Percentiles rank a stretch among this genome's conserved stretches.
Conservation (phyloP, 2,797 vertebrate species). For the Arctocebus calabarensis region DNA sequence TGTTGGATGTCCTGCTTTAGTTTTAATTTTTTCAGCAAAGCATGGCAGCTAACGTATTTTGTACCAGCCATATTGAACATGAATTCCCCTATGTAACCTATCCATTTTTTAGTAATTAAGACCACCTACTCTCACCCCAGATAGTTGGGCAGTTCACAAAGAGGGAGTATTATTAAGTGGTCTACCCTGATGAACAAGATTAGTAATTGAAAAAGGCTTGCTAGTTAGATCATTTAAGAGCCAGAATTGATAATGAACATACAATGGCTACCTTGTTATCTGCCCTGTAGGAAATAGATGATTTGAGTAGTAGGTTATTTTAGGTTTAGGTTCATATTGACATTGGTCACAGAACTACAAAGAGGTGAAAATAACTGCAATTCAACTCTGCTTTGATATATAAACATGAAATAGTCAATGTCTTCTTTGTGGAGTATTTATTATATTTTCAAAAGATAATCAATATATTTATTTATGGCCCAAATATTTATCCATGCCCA, state of each 20-base stretch:
- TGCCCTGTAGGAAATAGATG: background rate
- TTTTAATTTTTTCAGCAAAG: slow-evolving; percentile 21
- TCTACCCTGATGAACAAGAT: background rate
- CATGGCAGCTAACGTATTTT: background rate
- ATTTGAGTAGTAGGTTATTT: slow-evolving; percentile 35
- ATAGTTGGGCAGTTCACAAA: background rate
- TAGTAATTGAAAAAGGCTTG: slow-evolving; percentile 8
- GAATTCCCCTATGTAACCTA: background rate
- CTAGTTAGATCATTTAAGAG: background rate
- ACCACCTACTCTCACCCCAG: background rate
- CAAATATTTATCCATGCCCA: background rate
- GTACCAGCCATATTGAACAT: background rate
- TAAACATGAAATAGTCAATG: background rate
- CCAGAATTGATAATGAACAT: background rate
- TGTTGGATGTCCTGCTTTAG: background rate
- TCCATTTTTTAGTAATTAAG: slow-evolving; percentile 52
- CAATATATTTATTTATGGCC: background rate
- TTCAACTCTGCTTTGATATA: background rate
- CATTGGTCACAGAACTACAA: background rate
- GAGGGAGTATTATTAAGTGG: background rate
- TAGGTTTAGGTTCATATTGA: slow-evolving; percentile 11
- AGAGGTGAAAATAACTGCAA: background rate
- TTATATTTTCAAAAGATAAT: background rate
- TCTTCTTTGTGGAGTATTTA: slow-evolving; percentile 25
- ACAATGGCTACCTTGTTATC: background rate